These are phyloP conservation scores for Volucella bombylans DNA, from an alignment of 2,888 invertebrate species.

Conservation along the genomic window DNA sequence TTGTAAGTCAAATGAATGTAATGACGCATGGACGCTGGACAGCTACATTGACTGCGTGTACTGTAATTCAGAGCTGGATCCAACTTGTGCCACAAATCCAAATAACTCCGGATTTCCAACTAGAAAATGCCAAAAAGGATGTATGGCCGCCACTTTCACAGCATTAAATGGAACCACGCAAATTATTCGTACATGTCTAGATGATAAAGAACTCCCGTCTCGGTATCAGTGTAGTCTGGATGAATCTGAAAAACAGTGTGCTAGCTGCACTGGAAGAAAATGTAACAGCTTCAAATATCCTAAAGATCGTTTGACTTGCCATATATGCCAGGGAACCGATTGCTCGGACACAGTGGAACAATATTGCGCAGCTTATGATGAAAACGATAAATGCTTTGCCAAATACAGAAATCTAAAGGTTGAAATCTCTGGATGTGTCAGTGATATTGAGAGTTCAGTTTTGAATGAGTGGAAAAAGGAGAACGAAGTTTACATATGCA, in stretches of 20 bases:
- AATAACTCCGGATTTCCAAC: conserved; percentile 60
- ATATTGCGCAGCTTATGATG: conserved; percentile 75
- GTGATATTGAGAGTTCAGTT: conserved; percentile 75
- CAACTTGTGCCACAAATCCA: conserved; percentile 74
- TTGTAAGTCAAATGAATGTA: conserved; percentile 81
- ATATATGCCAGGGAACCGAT: conserved; percentile 75
- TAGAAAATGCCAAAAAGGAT: conserved; percentile 78
- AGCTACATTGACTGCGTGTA: conserved; percentile 77
- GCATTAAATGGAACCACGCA: conserved; percentile 62
- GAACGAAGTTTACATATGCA: conserved; percentile 77
- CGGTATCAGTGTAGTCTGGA: conserved; percentile 76
- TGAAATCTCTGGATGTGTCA: conserved; percentile 77
- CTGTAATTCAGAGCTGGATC: conserved; percentile 77
- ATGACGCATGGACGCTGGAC: conserved; percentile 76
- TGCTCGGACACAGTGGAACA: conserved; percentile 75
- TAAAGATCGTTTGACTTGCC: conserved; percentile 77
- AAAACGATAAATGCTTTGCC: conserved; percentile 78
- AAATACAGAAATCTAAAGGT: conserved; percentile 77
- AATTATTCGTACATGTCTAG: conserved; percentile 79
- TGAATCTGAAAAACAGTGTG: conserved; percentile 74
- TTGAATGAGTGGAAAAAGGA: conserved; percentile 76
- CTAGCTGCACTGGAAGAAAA: conserved; percentile 69
- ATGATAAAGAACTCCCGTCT: conserved; percentile 78
- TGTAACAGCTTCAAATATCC: conserved; percentile 79
- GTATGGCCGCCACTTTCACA: conserved; percentile 77